A percentile compares a stretch with the other conserved stretches of the same genome.
These are phyloP conservation scores for Phorcus lineatus DNA, from an alignment of 2,888 invertebrate genomes.

Conservation along the genomic window DNA sequence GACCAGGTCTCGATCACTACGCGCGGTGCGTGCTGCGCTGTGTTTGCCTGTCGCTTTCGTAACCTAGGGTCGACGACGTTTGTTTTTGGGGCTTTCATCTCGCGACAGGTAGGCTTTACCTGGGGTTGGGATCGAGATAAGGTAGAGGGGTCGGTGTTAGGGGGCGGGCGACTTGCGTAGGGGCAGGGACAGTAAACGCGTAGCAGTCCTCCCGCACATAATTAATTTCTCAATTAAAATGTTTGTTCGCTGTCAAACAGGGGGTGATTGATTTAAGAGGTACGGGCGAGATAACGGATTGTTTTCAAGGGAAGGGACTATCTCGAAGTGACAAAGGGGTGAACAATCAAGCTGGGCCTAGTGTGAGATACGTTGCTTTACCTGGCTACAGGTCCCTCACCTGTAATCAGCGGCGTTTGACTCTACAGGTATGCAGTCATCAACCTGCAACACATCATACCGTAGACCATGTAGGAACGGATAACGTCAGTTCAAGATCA, in stretches of 20 bases:
- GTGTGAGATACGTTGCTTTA: too few relatives aligned
- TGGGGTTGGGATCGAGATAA: not conserved
- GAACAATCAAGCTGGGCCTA: too few relatives aligned
- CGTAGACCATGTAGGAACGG: too few relatives aligned
- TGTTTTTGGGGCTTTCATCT: constrained; percentile 9
- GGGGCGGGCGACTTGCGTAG: not conserved
- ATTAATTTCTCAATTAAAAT: constrained; percentile 15
- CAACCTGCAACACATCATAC: too few relatives aligned
- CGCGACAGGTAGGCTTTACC: not conserved
- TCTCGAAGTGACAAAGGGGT: too few relatives aligned
- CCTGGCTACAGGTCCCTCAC: too few relatives aligned
- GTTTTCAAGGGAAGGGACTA: too few relatives aligned
- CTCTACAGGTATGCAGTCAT: too few relatives aligned
- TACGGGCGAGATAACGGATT: not conserved
- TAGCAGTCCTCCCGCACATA: not conserved
- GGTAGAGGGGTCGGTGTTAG: constrained; percentile 8
- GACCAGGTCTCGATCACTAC: not conserved
- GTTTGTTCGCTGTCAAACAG: not conserved
- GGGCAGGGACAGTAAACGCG: not conserved
- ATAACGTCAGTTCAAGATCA: too few relatives aligned
- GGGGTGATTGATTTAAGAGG: not conserved
- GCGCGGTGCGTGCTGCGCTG: not conserved
- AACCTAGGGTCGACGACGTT: not conserved
- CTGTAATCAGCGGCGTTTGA: too few relatives aligned
- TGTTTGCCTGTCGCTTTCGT: not conserved